phyloP scores from a whole-genome alignment of 2,888 invertebrate genomes.

The Tricholauxania praeusta region DNA sequence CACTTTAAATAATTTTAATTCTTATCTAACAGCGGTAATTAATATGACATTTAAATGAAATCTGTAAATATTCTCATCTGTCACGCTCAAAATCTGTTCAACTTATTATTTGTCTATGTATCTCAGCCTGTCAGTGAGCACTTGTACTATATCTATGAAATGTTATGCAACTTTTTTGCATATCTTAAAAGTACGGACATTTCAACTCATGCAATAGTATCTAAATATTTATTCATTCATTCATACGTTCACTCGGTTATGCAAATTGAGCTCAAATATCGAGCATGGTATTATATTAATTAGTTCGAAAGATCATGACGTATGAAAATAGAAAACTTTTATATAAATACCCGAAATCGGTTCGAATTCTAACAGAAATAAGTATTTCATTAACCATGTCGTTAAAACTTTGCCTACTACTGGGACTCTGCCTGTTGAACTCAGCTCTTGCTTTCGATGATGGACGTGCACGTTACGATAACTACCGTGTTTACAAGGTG shows the following conservation, averaged over 20 bases:
- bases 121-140: neutral
- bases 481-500: slow-evolving; percentile 73
- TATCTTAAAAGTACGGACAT: neutral
- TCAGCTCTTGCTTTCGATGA: slow-evolving; percentile 32
- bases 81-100: no score
- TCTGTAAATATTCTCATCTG: no score
- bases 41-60: no score
- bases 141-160: neutral
- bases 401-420: slow-evolving; percentile 46
- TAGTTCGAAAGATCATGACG: no score
- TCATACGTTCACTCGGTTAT: slow-evolving; percentile 23
- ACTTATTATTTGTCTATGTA: no score
- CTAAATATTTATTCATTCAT: slow-evolving; percentile 8
- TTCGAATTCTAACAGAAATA: no score
- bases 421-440: slow-evolving; percentile 47
- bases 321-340: no score
- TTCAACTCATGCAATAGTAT: neutral
- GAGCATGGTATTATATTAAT: neutral
- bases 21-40: no score
- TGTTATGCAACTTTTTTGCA: slow-evolving; percentile 6
- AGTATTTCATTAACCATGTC: slow-evolving; percentile 31
- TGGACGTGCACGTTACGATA: slow-evolving; percentile 65
- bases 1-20: no score
- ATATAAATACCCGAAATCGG: no score
- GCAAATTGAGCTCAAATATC: slow-evolving; percentile 17